Evolutionary conservation across 2,888 invertebrate genomes (phyloP).

Genomic region (Plebejus melissa): DNA sequence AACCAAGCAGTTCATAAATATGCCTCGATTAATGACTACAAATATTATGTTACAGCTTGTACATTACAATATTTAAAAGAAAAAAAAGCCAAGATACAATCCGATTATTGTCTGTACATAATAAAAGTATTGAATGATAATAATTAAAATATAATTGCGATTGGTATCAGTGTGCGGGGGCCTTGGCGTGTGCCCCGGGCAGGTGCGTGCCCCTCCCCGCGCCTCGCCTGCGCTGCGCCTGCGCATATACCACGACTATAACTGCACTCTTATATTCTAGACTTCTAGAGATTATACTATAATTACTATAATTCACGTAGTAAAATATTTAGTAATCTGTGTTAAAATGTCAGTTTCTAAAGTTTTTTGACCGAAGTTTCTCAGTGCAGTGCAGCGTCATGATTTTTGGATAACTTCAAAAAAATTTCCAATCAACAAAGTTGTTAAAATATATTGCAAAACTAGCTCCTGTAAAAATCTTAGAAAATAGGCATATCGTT

Average conservation of each 20-base stretch:
- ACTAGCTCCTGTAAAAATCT: no score
- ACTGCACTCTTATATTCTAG: slow-evolving; percentile 33
- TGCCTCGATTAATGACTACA: slow-evolving; percentile 18
- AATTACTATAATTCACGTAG: no score
- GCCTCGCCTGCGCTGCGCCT: slow-evolving; percentile 32
- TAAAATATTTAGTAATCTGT: no score
- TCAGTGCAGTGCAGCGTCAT: no score
- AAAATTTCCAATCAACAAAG: no score
- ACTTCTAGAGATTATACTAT: slow-evolving; percentile 35
- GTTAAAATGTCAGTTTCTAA: no score
- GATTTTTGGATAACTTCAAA: no score
- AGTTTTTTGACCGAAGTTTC: no score
- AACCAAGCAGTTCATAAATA: neutral
- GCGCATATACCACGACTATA: slow-evolving; percentile 30
- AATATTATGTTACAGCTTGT: slow-evolving; percentile 10
- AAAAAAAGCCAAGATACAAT: neutral
- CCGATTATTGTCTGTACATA: neutral
- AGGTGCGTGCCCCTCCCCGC: slow-evolving; percentile 59
- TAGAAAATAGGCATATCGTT: no score
- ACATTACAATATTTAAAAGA: slow-evolving; percentile 6
- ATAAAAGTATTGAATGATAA: slow-evolving; percentile 25
- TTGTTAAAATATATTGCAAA: no score
- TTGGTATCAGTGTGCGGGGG: slow-evolving; percentile 45
- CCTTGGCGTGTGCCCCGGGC: slow-evolving; percentile 70
- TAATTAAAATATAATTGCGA: slow-evolving; percentile 33